Conservation (phyloP, 1,140 invertebrate genomes). For the Zaprionus ornatus region DNA sequence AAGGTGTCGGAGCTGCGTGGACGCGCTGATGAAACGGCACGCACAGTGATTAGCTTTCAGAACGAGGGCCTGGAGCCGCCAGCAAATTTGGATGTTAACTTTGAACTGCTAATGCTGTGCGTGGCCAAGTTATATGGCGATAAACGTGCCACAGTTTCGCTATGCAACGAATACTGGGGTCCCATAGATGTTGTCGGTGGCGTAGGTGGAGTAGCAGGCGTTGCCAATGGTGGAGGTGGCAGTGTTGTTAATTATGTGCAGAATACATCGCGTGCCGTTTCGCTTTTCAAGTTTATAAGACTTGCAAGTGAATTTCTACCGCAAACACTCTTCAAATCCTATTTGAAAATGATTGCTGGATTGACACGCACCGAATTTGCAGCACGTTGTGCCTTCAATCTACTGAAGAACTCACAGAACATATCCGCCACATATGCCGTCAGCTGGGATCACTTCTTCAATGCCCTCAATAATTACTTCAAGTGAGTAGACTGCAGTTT, state of each 20-base stretch:
- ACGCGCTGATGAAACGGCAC: conserved; percentile 94
- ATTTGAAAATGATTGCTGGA: conserved; percentile 93
- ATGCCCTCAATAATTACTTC: conserved; percentile 91
- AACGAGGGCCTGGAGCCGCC: conserved; percentile 93
- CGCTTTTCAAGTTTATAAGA: conserved; percentile 95
- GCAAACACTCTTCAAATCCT: conserved; percentile 93
- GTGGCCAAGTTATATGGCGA: conserved; percentile 91
- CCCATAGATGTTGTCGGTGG: conserved; percentile 85
- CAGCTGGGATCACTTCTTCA: conserved; percentile 96
- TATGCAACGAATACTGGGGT: conserved; percentile 93
- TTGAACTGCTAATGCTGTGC: conserved; percentile 92
- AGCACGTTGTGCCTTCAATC: conserved; percentile 92
- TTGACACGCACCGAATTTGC: conserved; percentile 89
- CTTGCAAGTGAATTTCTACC: conserved; percentile 94
- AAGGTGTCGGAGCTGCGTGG: conserved; percentile 91
- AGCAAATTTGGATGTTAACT: conserved; percentile 89
- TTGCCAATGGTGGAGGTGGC: not conserved
- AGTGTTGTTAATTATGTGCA: conserved; percentile 13
- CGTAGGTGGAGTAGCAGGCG: not conserved
- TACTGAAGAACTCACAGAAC: conserved; percentile 88
- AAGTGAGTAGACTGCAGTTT: conserved; percentile 71
- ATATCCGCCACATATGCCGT: conserved; percentile 85
- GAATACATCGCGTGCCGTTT: conserved; percentile 87
- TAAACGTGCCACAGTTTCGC: conserved; percentile 89
- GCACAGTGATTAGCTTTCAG: conserved; percentile 91